Conservation (phyloP, 2,113 vertebrate species). For the Clarias batrachus region DNA sequence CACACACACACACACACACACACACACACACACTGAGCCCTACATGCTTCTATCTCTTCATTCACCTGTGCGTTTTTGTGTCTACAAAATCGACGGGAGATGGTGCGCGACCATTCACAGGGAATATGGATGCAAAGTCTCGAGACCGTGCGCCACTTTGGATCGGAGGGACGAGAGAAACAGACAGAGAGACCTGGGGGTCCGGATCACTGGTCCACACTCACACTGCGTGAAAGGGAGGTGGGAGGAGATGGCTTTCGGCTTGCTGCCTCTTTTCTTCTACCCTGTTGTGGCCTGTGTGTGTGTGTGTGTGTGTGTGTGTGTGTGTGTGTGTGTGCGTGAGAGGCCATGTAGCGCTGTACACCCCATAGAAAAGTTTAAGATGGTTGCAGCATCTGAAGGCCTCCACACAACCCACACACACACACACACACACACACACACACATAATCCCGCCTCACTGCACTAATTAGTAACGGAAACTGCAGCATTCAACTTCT, state of each 20-base stretch:
- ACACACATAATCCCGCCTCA: conserved; percentile 46
- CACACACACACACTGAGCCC: not conserved
- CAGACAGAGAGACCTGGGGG: not conserved
- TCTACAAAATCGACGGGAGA: not conserved
- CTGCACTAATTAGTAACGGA: conserved; percentile 72
- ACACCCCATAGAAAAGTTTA: conserved; percentile 38
- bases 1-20: not conserved
- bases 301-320: conserved; percentile 31
- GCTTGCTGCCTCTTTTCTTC: conserved; percentile 53
- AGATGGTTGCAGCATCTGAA: conserved; percentile 40
- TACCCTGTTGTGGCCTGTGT: conserved; percentile 39
- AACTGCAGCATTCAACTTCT: conserved; percentile 62
- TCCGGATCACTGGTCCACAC: conserved; percentile 21
- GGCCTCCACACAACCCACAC: conserved; percentile 25
- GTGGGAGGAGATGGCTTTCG: conserved; percentile 41
- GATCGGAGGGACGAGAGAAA: not conserved
- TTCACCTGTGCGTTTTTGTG: not conserved
- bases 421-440: conserved; percentile 45
- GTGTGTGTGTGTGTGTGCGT: conserved; percentile 38
- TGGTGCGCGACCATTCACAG: not conserved
- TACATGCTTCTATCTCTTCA: not conserved
- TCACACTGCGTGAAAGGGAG: conserved; percentile 34
- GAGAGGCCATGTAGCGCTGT: not conserved
- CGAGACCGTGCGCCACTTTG: not conserved
- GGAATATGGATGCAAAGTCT: conserved; percentile 4